Evolutionary conservation across 1,140 invertebrate genomes (phyloP).

Genomic region (Neodiprion fabricii): DNA sequence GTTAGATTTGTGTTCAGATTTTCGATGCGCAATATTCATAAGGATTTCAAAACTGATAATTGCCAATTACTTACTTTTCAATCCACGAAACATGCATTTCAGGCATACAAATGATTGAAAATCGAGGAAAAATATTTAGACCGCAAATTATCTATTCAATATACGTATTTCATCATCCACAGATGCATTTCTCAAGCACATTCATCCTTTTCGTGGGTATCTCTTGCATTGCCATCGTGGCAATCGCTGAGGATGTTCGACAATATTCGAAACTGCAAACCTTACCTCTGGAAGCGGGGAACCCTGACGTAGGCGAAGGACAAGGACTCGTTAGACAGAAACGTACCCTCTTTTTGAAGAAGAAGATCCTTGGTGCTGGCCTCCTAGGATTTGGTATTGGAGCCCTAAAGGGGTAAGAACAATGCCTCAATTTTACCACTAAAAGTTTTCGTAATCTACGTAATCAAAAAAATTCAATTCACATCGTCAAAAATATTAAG

Average conservation of each 20-base stretch:
- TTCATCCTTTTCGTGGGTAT: background rate
- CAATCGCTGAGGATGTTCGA: conserved; percentile 27
- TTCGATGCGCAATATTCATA: background rate
- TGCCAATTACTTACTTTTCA: background rate
- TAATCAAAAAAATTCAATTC: background rate
- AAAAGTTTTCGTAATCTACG: background rate
- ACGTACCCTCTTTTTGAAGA: conserved; percentile 51
- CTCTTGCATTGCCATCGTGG: conserved; percentile 33
- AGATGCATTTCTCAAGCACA: conserved; percentile 41
- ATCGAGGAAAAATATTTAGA: background rate
- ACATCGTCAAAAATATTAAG: too few relatives aligned
- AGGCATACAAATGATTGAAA: too few relatives aligned
- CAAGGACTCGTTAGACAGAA: conserved; percentile 37
- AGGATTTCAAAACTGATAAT: background rate
- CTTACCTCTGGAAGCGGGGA: conserved; percentile 14
- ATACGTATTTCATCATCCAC: background rate
- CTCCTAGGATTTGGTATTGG: conserved; percentile 54
- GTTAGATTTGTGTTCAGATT: too few relatives aligned
- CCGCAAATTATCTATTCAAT: too few relatives aligned
- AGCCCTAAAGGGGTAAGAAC: conserved; percentile 46
- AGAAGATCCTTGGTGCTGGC: conserved; percentile 52
- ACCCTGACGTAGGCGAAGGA: conserved; percentile 22
- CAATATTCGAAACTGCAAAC: conserved; percentile 26
- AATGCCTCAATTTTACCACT: background rate
- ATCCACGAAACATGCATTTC: background rate